Conservation (phyloP, 2,113 vertebrate species). For the Gambusia affinis region DNA sequence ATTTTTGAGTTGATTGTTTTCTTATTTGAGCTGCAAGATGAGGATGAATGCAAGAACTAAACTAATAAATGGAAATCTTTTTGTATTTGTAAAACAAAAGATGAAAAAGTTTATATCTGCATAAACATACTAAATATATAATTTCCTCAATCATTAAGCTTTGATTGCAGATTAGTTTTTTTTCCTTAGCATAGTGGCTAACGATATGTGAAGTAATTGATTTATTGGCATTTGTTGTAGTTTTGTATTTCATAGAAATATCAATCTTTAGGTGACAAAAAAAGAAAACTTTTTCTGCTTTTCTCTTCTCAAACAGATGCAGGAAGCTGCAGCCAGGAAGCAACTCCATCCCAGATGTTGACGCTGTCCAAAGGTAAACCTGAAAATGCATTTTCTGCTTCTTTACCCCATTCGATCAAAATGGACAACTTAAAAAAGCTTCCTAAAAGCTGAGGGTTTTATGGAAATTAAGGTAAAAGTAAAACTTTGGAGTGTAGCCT, state of each 20-base stretch:
- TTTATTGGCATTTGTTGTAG: background rate
- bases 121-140: constrained; percentile 4
- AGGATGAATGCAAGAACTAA: too few relatives aligned
- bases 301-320: background rate
- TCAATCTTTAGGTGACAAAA: constrained; percentile 22
- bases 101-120: too few relatives aligned
- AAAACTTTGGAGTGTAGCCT: too few relatives aligned
- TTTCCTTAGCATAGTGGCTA: background rate
- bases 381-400: background rate
- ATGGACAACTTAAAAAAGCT: background rate
- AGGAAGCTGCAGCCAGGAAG: constrained; percentile 5
- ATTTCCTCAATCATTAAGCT: background rate
- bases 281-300: background rate
- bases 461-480: too few relatives aligned
- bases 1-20: too few relatives aligned
- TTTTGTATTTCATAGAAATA: constrained; percentile 19
- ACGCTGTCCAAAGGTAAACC: background rate
- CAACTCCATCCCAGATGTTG: background rate
- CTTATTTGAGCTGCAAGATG: too few relatives aligned
- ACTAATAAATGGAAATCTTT: too few relatives aligned
- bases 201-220: background rate
- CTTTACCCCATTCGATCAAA: background rate
- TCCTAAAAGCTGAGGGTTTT: background rate
- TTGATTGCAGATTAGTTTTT: background rate
- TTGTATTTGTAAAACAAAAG: too few relatives aligned